Conservation (phyloP, 2,888 invertebrate genomes). For the Leptinotarsa rubiginosa region DNA sequence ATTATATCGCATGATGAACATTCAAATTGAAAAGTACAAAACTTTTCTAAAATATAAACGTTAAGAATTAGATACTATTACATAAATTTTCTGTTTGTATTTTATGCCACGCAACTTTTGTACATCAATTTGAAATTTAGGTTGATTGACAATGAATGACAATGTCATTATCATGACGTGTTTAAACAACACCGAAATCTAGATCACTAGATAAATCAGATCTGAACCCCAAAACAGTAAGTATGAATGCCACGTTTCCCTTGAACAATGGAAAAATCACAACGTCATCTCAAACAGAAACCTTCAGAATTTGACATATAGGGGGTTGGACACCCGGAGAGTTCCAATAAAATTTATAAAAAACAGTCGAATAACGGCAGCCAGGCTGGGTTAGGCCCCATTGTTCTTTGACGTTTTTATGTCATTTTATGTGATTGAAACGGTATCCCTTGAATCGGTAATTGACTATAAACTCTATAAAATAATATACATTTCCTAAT, state of each 20-base stretch:
- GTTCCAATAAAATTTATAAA: conserved; percentile 45
- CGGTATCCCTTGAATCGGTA: conserved; percentile 52
- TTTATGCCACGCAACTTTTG: too few relatives aligned
- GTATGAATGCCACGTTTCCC: conserved; percentile 24
- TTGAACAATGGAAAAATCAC: conserved; percentile 31
- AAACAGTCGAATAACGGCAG: conserved; percentile 45
- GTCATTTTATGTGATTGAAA: conserved; percentile 55
- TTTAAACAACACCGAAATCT: neutral
- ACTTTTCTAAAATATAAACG: too few relatives aligned
- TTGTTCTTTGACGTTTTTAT: conserved; percentile 56
- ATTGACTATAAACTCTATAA: conserved; percentile 51
- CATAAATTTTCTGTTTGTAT: too few relatives aligned
- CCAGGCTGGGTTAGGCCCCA: conserved; percentile 40
- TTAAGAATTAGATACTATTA: too few relatives aligned
- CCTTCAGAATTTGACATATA: conserved; percentile 47
- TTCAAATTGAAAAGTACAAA: too few relatives aligned
- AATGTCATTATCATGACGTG: too few relatives aligned
- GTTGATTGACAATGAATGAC: too few relatives aligned
- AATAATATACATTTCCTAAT: conserved; percentile 41
- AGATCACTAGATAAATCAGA: neutral
- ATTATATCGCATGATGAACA: too few relatives aligned
- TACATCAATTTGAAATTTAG: too few relatives aligned
- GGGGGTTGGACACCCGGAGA: conserved; percentile 50
- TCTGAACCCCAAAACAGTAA: conserved; percentile 9
- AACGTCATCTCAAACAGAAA: conserved; percentile 32